Conservation (phyloP, 2,113 vertebrate genomes). For the Seriola quinqueradiata region DNA sequence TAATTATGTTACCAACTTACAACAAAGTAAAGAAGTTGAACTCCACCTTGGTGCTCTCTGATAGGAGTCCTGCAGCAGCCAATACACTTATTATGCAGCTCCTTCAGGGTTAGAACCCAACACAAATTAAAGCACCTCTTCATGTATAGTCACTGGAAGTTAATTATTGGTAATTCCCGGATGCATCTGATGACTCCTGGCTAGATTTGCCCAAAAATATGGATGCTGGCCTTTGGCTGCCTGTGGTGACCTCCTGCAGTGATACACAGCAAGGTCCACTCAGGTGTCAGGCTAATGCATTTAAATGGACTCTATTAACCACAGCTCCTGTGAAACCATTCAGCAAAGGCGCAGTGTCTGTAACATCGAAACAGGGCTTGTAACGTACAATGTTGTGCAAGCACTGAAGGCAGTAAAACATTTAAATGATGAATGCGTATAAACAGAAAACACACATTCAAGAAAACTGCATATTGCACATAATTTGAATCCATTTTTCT, state of each 20-base stretch:
- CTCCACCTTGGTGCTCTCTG: too few species aligned
- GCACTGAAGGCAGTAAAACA: too few species aligned
- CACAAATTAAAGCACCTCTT: neutral
- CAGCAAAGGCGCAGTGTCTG: neutral
- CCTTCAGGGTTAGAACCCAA: too few species aligned
- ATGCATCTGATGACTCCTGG: neutral
- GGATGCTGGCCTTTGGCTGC: neutral
- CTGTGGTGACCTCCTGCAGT: neutral
- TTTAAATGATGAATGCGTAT: too few species aligned
- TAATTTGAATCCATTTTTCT: neutral
- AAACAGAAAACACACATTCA: neutral
- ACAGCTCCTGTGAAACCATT: neutral
- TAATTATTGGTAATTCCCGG: neutral
- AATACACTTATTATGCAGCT: too few species aligned
- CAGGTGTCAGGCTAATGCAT: slow-evolving; percentile 11
- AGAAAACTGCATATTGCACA: neutral
- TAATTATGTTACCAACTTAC: too few species aligned
- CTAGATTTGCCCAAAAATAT: neutral
- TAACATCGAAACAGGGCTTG: neutral
- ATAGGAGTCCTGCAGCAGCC: too few species aligned
- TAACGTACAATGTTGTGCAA: neutral
- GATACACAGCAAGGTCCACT: neutral
- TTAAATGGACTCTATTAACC: slow-evolving; percentile 20
- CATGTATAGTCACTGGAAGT: neutral
- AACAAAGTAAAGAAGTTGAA: too few species aligned